These are phyloP conservation scores for Ashinkailepas kermadecensis DNA, from an alignment of 2,888 invertebrate species.

Conservation along the genomic window DNA sequence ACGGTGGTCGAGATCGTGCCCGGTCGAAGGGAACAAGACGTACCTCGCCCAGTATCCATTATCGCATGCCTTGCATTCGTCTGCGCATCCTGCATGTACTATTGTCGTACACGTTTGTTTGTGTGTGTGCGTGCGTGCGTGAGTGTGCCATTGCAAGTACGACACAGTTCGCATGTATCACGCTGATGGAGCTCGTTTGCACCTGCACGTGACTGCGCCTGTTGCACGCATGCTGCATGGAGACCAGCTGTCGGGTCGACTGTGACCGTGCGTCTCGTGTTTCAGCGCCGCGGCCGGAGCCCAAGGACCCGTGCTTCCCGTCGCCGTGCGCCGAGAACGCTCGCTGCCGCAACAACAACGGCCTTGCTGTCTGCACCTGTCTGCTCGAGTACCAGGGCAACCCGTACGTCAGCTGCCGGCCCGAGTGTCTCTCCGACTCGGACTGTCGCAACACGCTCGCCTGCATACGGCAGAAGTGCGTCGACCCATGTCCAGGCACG, in stretches of 20 bases:
- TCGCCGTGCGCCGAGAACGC: conserved; percentile 43
- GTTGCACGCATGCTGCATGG: not conserved
- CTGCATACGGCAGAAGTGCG: conserved; percentile 35
- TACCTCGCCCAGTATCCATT: not conserved
- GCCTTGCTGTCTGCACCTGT: conserved; percentile 68
- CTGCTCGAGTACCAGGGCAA: conserved; percentile 68
- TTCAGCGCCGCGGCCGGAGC: not conserved
- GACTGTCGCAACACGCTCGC: conserved; percentile 36
- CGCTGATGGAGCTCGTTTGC: not conserved
- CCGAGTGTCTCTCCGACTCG: conserved; percentile 34
- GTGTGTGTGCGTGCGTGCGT: no score
- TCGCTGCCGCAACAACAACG: conserved; percentile 70
- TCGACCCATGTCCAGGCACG: conserved; percentile 66
- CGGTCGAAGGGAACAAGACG: not conserved
- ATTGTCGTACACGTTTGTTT: no score
- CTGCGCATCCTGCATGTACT: not conserved
- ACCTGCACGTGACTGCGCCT: not conserved
- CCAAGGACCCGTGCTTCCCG: conserved; percentile 32
- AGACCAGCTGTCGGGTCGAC: not conserved
- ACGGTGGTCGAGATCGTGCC: not conserved
- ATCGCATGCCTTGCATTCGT: not conserved
- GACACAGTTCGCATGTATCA: not conserved
- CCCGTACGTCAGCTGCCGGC: conserved; percentile 46
- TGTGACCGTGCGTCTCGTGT: not conserved
- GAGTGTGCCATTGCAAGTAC: no score